Percentiles rank a stretch among this genome's conserved stretches.
Evolutionary conservation across 1,140 invertebrate species (phyloP).

Genomic region (Tribolium castaneum): DNA sequence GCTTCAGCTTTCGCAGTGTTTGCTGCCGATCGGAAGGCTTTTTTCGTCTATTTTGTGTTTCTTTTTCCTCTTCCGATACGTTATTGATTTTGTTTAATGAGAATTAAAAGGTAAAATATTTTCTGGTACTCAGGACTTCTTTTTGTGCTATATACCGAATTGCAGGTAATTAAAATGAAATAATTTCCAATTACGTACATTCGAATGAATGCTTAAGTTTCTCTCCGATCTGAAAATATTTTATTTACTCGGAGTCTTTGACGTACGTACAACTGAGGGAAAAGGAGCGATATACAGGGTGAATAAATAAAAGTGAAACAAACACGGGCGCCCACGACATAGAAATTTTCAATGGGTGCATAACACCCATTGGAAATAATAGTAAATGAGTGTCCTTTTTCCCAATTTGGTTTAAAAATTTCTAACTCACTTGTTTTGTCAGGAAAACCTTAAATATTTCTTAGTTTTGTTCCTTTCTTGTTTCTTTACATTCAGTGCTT

Average conservation of each 20-base stretch:
- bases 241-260: slow-evolving; percentile 33
- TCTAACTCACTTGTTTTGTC: too few species aligned
- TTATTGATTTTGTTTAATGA: slow-evolving; percentile 48
- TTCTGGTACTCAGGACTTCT: slow-evolving; percentile 31
- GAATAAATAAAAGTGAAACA: not conserved
- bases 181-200: slow-evolving; percentile 46
- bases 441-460: too few species aligned
- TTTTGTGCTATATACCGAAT: slow-evolving; percentile 38
- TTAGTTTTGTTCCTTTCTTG: too few species aligned
- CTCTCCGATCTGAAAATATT: slow-evolving; percentile 21
- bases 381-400: too few species aligned
- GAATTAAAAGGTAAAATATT: slow-evolving; percentile 47
- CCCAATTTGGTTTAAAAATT: too few species aligned
- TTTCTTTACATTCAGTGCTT: too few species aligned
- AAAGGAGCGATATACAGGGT: not conserved
- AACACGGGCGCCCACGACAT: not conserved
- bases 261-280: not conserved
- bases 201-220: slow-evolving; percentile 38
- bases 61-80: slow-evolving; percentile 31
- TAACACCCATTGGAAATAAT: too few species aligned
- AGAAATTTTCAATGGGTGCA: too few species aligned
- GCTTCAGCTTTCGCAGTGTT: not conserved
- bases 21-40: not conserved
- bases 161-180: slow-evolving; percentile 47
- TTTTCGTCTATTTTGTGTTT: slow-evolving; percentile 36